Base-by-base conservation (phyloP, 2,797 vertebrate genomes). In the Silurus aristotelis region DNA sequence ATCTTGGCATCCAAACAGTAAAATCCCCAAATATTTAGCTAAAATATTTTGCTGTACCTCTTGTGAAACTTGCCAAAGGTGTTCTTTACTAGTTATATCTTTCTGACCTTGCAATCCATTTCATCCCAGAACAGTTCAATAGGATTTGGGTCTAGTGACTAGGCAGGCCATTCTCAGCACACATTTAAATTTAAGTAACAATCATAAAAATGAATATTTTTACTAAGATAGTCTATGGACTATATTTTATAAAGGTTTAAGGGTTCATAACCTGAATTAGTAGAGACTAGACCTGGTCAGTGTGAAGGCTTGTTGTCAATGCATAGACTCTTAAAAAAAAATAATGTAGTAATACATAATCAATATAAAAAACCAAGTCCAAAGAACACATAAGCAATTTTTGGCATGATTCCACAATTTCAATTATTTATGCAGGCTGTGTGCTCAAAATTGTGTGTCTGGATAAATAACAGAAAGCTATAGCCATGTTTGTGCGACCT, bases 401-500 rank as follows among this genome's bases (percentile, higher is more conserved):
- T 25, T 25, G 71, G 22, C 71, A 55, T 52, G 48, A 73, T 73
- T 13, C 52, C 19, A 52, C 2, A 2, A 55, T 55, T 52, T 73
- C 15, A 52, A 48, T 72, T 46, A 38, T 48, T 6, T 25, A 13
- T 76, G 14, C 25, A 27, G 25, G 15, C 15, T 19, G 52, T 55
- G 48, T 73, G 46, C 22, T 55, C 4, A 5, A 8, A 75, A 17
- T 20, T 60, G 73, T 58, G 55, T 17, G 3, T 20, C 55, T 19
- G 52, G 73, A 77, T 56, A 56, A 20, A 20, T 0, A 78, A 78
- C 19, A 22, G 15, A 55, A 55, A 76, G 61, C 56, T 78, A 38
- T 46, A 80, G 75, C 80, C 80, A 80, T 19, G 15, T 43, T 64
- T 27, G n/a, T 55, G 25, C 48, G 43, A 67, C 67, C 61, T 84